Conservation (phyloP, 2,113 vertebrate genomes). For the Catagonus wagneri region DNA sequence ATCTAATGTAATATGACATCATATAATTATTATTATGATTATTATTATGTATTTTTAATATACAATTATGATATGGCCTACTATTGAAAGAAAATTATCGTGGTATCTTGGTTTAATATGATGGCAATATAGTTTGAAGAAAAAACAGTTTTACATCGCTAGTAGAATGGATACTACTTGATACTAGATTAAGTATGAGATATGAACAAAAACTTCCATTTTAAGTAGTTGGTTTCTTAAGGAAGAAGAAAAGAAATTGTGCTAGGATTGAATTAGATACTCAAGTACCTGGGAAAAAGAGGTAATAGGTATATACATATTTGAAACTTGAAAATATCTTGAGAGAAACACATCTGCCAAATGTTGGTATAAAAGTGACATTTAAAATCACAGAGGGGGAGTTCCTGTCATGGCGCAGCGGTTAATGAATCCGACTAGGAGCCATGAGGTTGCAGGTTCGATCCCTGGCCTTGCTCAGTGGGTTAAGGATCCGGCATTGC, state of each 20-base stretch:
- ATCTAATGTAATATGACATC: background rate
- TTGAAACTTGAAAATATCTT: background rate
- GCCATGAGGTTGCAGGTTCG: too few species aligned
- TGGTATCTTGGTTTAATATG: background rate
- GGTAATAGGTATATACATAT: background rate
- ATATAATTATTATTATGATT: background rate
- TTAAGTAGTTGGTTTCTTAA: background rate
- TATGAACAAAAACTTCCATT: background rate
- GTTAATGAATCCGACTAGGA: too few species aligned
- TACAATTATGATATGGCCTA: background rate
- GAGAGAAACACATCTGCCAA: background rate
- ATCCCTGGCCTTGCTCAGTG: too few species aligned
- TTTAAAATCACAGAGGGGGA: background rate
- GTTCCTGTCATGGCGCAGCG: too few species aligned
- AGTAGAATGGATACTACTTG: background rate
- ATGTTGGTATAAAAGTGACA: background rate
- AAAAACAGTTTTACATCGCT: background rate
- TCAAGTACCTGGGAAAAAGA: background rate
- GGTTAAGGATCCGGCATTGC: too few species aligned
- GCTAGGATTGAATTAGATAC: background rate
- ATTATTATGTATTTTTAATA: background rate
- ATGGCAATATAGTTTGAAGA: background rate
- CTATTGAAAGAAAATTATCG: background rate
- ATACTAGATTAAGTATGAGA: background rate
- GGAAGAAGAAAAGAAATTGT: background rate